These are phyloP conservation scores for Pheosia tremula DNA, from an alignment of 2,888 invertebrate genomes.

Conservation along the genomic window DNA sequence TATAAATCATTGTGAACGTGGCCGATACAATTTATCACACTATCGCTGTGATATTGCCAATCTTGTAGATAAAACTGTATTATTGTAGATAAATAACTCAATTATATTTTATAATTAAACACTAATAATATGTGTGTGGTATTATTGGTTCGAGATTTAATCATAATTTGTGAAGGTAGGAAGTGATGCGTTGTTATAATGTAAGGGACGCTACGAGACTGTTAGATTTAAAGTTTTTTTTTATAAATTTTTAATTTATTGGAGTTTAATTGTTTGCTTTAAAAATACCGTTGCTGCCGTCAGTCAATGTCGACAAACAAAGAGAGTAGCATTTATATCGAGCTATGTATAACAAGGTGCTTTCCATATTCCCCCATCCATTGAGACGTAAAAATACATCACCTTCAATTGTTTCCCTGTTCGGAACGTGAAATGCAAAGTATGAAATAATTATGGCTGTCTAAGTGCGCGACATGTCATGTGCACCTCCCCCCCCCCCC, in stretches of 20 bases:
- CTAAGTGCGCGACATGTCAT: slow-evolving; percentile 63
- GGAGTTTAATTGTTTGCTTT: too few species aligned
- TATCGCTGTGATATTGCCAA: slow-evolving; percentile 35
- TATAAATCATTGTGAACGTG: slow-evolving; percentile 24
- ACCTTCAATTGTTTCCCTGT: slow-evolving; percentile 69
- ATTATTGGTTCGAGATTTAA: neutral
- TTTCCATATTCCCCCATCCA: slow-evolving; percentile 51
- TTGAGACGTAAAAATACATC: slow-evolving; percentile 69
- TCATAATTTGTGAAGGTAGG: neutral
- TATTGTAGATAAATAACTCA: slow-evolving; percentile 18
- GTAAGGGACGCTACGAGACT: too few species aligned
- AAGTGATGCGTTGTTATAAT: too few species aligned
- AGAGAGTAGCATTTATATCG: slow-evolving; percentile 54
- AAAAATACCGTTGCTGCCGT: too few species aligned
- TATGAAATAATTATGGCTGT: slow-evolving; percentile 80
- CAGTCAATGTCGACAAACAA: slow-evolving; percentile 17
- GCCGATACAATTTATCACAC: slow-evolving; percentile 25
- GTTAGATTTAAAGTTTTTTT: too few species aligned
- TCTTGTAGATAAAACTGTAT: slow-evolving; percentile 28
- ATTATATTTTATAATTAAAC: slow-evolving; percentile 27
- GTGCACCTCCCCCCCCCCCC: slow-evolving; percentile 27
- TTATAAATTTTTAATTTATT: too few species aligned
- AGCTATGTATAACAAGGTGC: slow-evolving; percentile 44
- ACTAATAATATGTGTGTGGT: slow-evolving; percentile 3
- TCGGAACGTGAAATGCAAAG: slow-evolving; percentile 69